A percentile compares a stretch with the other conserved stretches of the same genome.
Evolutionary conservation across 92 coral and sea anemone genomes (phyloP).

Genomic region (Ricordea florida): DNA sequence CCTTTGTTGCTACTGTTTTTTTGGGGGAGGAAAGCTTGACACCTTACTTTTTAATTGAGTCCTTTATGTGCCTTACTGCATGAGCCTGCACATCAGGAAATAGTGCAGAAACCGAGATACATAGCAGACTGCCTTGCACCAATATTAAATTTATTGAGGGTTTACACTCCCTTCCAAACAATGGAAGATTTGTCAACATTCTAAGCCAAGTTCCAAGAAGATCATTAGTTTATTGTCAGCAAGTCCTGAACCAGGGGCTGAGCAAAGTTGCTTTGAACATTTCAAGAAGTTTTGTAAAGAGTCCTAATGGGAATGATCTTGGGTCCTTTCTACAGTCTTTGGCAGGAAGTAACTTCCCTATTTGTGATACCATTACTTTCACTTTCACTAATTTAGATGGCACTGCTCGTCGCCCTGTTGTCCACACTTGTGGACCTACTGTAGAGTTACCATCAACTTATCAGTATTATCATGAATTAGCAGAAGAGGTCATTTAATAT

Average conservation of each 20-base stretch:
- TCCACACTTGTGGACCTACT: slow-evolving; percentile 50
- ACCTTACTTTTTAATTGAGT: slow-evolving; percentile 1
- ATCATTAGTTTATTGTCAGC: slow-evolving; percentile 31
- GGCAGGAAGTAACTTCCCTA: slow-evolving; percentile 48
- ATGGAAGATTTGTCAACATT: slow-evolving; percentile 23
- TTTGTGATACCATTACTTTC: slow-evolving; percentile 10
- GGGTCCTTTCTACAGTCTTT: slow-evolving; percentile 33
- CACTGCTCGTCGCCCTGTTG: slow-evolving; percentile 38
- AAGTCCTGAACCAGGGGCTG: slow-evolving; percentile 41
- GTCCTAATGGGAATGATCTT: slow-evolving; percentile 10
- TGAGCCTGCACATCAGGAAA: slow-evolving; percentile 55
- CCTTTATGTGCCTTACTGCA: slow-evolving; percentile 6
- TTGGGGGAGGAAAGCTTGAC: slow-evolving; percentile 42
- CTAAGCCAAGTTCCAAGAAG: slow-evolving; percentile 44
- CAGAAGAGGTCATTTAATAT: slow-evolving; percentile 31
- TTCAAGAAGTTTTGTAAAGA: slow-evolving; percentile 41
- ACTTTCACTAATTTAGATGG: slow-evolving; percentile 20
- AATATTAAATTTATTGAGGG: slow-evolving; percentile 40
- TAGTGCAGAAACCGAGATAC: slow-evolving; percentile 56
- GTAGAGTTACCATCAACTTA: slow-evolving; percentile 51
- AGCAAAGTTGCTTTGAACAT: slow-evolving; percentile 36
- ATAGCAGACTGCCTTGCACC: slow-evolving; percentile 53
- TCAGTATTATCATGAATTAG: slow-evolving; percentile 44
- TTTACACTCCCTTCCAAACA: slow-evolving; percentile 52
- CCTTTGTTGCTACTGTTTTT: slow-evolving; percentile 44